Percentiles rank a stretch among this genome's conserved stretches.
Evolutionary conservation across 2,113 vertebrate species (phyloP).

Genomic region (Antechinus stuartii): DNA sequence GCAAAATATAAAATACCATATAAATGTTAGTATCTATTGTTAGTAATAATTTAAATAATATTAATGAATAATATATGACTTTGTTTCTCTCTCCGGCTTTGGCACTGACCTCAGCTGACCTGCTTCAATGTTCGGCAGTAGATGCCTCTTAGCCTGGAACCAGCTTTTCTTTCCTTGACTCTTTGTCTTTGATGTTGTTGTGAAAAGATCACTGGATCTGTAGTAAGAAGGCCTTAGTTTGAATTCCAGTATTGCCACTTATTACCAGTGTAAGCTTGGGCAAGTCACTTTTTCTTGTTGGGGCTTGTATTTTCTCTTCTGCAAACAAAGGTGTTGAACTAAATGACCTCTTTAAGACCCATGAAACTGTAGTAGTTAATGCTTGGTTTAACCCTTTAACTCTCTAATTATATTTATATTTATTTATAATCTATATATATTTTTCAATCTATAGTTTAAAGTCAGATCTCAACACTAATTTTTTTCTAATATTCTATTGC

Average conservation of each 20-base stretch:
- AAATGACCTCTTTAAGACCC: neutral
- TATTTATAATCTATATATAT: too few relatives aligned
- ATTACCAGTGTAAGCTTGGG: neutral
- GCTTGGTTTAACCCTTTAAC: neutral
- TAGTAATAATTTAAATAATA: neutral
- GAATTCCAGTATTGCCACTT: neutral
- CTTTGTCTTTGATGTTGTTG: neutral
- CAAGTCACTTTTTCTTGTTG: neutral
- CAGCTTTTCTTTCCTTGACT: neutral
- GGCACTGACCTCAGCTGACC: neutral
- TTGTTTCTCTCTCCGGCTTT: neutral
- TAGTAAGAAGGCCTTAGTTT: conserved; percentile 1
- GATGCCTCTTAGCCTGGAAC: neutral
- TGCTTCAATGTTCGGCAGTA: neutral
- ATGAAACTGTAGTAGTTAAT: neutral
- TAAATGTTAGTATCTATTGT: neutral
- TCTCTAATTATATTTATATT: neutral
- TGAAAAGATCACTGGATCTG: neutral
- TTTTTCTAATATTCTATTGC: neutral
- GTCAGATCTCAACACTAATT: neutral
- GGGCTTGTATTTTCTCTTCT: neutral
- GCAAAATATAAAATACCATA: neutral
- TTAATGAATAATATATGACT: neutral
- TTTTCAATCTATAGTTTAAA: neutral
- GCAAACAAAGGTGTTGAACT: neutral